Evolutionary conservation across 1,140 invertebrate species (phyloP), one percentile per base, ranked within the genome.

Genomic region (Rhagoletis pomonella): DNA sequence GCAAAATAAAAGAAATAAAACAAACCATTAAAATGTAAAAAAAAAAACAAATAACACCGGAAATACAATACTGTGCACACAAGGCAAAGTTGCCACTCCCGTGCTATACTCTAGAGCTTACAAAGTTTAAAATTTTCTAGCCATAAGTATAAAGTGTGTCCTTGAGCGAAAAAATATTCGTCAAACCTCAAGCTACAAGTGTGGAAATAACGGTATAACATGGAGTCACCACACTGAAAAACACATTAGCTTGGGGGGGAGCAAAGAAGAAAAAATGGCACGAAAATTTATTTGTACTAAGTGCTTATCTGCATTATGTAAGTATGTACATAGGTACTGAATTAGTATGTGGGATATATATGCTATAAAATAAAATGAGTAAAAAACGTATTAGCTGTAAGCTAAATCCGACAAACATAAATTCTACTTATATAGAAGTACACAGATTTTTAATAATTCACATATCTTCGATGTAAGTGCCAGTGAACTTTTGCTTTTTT

Each of bases 121-220:
- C 29, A 29, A 29, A 29, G 29, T 29, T 29, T 29, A 29, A 29
- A 29, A 29, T 55, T 7, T 29, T 10, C 50, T 0, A 10, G 67
- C 14, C 7, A 39, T 44, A 29, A 29, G 29, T 29, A 29, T 58
- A 81, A 81, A 81, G 47, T 81, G 47, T 9, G 73, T 55, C 73
- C 73, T 81, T 81, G 73, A 81, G 73, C 73, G 47, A 19, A 19
- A 81, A 81, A 81, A 55, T 29, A 29, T 81, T 81, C 47, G 73
- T 81, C 47, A 81, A 81, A 81, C 73, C 50, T 12, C 73, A 50
- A 50, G 73, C 73, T 55, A 29, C 73, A 55, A 29, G 50, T 81
- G 47, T 81, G 73, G 44, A 42, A 55, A 42, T 9, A 42, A 55
- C 42, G 73, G 73, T 81, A 9, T 10, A 55, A 81, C 47, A 81